These are phyloP conservation scores for Nomia melanderi DNA, from an alignment of 1,140 invertebrate species.

Conservation along the genomic window DNA sequence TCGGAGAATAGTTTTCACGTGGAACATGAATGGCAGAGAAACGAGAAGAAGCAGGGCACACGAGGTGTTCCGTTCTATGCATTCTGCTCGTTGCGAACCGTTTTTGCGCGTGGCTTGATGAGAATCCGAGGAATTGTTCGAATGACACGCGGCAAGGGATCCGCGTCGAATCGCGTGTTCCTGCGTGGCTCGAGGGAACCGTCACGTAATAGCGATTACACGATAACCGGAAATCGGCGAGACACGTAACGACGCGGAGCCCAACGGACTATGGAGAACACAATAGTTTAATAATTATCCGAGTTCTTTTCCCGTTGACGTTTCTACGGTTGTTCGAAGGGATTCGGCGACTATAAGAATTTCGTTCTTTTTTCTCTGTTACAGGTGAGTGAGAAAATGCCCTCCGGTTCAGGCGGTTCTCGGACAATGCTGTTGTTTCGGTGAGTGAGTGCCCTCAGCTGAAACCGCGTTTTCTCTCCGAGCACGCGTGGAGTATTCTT, in stretches of 20 bases:
- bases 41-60: neutral
- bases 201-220: conserved; percentile 47
- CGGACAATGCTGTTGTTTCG: neutral
- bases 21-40: too few species aligned
- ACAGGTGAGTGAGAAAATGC: conserved; percentile 49
- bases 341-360: neutral
- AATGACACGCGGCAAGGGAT: conserved; percentile 7
- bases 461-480: too few species aligned
- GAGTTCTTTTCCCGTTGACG: neutral
- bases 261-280: neutral
- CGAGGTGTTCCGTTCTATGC: neutral
- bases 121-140: conserved; percentile 19
- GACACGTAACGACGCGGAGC: conserved; percentile 25
- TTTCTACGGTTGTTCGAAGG: neutral
- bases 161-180: neutral
- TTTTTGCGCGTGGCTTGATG: neutral
- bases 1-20: too few species aligned
- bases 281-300: conserved; percentile 24
- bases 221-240: conserved; percentile 36
- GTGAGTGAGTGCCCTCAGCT: conserved; percentile 28
- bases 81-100: neutral
- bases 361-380: conserved; percentile 45
- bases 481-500: too few species aligned
- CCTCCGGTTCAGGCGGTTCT: neutral
- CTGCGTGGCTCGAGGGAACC: neutral